Evolutionary conservation across 2,113 vertebrate genomes (phyloP).

Genomic region (Calypte anna): DNA sequence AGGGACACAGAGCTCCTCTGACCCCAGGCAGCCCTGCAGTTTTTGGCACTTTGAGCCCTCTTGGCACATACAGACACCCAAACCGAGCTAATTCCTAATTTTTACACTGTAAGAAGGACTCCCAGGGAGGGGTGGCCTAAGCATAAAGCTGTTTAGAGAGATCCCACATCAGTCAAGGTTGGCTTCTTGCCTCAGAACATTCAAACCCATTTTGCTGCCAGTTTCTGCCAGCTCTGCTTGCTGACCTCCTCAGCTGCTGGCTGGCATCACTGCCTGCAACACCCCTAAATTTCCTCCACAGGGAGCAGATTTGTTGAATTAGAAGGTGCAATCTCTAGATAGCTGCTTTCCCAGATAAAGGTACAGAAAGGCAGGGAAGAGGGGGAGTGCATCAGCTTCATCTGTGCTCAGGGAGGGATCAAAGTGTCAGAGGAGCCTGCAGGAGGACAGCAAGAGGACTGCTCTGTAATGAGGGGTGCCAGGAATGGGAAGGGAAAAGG

Average conservation of each 20-base stretch:
- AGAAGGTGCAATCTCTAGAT: background rate
- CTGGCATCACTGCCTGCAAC: background rate
- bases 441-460: background rate
- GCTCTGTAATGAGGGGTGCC: background rate
- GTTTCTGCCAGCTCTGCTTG: background rate
- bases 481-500: background rate
- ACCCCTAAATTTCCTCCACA: conserved; percentile 4
- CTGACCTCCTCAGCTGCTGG: background rate
- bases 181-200: background rate
- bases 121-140: background rate
- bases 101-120: background rate
- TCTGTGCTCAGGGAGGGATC: background rate
- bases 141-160: background rate
- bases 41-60: background rate
- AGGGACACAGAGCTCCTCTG: background rate
- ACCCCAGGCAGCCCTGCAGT: background rate
- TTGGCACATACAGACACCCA: background rate
- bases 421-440: background rate
- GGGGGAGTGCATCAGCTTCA: background rate
- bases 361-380: background rate
- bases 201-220: background rate
- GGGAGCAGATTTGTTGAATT: conserved; percentile 18
- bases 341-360: background rate
- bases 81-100: background rate
- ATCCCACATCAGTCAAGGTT: background rate